phyloP scores from a whole-genome alignment of 2,888 invertebrate species.

The Brachyptera risi region DNA sequence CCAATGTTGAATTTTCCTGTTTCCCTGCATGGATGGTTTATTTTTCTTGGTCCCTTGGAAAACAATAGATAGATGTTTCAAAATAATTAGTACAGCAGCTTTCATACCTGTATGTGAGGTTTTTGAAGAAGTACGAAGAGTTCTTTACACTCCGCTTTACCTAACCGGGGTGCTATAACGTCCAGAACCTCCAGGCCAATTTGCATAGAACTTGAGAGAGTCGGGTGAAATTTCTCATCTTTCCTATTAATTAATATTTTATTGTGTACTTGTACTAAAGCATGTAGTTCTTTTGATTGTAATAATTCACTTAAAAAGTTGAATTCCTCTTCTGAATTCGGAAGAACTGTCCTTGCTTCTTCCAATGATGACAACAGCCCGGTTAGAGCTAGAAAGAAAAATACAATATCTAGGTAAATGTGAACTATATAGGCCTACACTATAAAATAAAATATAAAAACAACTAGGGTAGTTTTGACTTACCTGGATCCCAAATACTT shows the following conservation, averaged over 20 bases:
- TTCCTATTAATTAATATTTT: constrained; percentile 79
- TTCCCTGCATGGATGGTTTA: too few relatives aligned
- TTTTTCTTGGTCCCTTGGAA: too few relatives aligned
- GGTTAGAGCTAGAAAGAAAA: constrained; percentile 72
- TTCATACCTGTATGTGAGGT: constrained; percentile 77
- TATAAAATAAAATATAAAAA: too few relatives aligned
- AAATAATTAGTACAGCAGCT: too few relatives aligned
- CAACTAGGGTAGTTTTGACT: too few relatives aligned
- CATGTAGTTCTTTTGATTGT: constrained; percentile 83
- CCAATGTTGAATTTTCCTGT: too few relatives aligned
- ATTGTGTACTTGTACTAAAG: constrained; percentile 86
- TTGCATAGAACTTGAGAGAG: constrained; percentile 81
- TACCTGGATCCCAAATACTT: constrained; percentile 59
- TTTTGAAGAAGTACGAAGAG: constrained; percentile 75
- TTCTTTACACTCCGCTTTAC: constrained; percentile 70
- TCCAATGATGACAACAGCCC: constrained; percentile 76
- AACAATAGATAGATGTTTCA: too few relatives aligned
- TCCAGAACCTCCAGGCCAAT: constrained; percentile 74
- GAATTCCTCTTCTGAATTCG: constrained; percentile 78
- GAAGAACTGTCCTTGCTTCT: constrained; percentile 66
- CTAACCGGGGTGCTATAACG: constrained; percentile 62
- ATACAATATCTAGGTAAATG: too few relatives aligned
- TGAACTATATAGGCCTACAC: too few relatives aligned
- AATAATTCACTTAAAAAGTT: constrained; percentile 79
- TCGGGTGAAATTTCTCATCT: constrained; percentile 79